Conservation (phyloP, 2,888 invertebrate species). For the Unio delphinus region DNA sequence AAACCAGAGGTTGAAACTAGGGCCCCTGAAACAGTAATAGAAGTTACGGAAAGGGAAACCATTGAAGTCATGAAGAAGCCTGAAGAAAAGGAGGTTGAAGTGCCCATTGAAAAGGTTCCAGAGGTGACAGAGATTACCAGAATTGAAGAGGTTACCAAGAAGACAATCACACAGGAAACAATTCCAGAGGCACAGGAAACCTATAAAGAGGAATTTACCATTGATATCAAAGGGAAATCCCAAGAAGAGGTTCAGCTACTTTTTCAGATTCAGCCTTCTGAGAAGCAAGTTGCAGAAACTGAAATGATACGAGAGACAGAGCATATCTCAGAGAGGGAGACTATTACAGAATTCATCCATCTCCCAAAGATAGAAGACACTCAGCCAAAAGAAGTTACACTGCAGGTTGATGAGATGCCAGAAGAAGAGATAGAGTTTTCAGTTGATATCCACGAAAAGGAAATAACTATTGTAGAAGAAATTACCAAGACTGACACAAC, state of each 20-base stretch:
- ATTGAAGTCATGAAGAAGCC: constrained; percentile 43
- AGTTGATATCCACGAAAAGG: constrained; percentile 28
- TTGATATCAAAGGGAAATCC: constrained; percentile 48
- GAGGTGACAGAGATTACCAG: constrained; percentile 36
- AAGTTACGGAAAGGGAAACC: constrained; percentile 42
- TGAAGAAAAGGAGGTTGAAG: constrained; percentile 32
- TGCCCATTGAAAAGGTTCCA: constrained; percentile 36
- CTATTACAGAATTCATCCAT: constrained; percentile 30
- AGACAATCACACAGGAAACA: constrained; percentile 24
- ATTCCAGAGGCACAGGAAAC: constrained; percentile 35
- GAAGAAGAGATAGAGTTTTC: constrained; percentile 37
- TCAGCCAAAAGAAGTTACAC: constrained; percentile 30
- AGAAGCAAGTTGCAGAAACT: constrained; percentile 39
- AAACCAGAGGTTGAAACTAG: constrained; percentile 38
- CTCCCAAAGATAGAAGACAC: constrained; percentile 40
- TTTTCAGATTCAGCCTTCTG: constrained; percentile 46
- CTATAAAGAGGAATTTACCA: constrained; percentile 48
- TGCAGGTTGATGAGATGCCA: constrained; percentile 40
- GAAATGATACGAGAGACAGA: constrained; percentile 35
- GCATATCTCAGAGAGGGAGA: constrained; percentile 24
- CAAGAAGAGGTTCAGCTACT: constrained; percentile 57
- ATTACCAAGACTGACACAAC: constrained; percentile 33
- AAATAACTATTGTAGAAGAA: constrained; percentile 38
- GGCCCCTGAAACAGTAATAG: constrained; percentile 41
- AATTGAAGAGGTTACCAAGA: constrained; percentile 34